These are phyloP conservation scores for Nasonovia ribisnigri DNA, from an alignment of 2,888 invertebrate genomes.

Conservation along the genomic window DNA sequence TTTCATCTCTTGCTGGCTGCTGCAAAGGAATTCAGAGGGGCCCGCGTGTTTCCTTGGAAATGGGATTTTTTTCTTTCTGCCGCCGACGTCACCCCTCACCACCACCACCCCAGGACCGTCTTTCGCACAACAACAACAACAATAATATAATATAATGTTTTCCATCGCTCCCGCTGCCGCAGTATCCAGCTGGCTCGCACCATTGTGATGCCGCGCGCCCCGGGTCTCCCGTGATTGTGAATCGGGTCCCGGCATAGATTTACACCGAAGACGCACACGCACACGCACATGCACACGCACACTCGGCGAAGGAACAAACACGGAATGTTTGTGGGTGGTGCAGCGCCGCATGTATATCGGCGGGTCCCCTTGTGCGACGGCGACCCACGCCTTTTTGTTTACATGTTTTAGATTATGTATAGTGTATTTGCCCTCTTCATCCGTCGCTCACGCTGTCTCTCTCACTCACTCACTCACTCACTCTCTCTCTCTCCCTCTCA, in stretches of 20 bases:
- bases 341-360: neutral
- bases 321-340: slow-evolving; percentile 65
- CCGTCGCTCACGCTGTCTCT: neutral
- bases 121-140: slow-evolving; percentile 36
- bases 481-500: neutral
- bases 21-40: slow-evolving; percentile 59
- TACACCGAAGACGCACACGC: neutral
- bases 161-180: slow-evolving; percentile 43
- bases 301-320: slow-evolving; percentile 47
- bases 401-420: slow-evolving; percentile 60
- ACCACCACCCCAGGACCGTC: neutral
- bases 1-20: slow-evolving; percentile 28
- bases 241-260: slow-evolving; percentile 30
- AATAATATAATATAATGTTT: slow-evolving; percentile 55
- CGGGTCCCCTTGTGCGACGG: slow-evolving; percentile 21
- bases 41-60: slow-evolving; percentile 63
- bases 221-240: slow-evolving; percentile 52
- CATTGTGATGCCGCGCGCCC: slow-evolving; percentile 49
- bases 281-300: neutral
- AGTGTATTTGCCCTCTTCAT: slow-evolving; percentile 1
- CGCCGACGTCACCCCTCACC: neutral
- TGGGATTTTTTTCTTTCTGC: slow-evolving; percentile 48
- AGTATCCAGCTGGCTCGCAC: slow-evolving; percentile 62
- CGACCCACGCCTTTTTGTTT: slow-evolving; percentile 65
- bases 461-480: neutral